Conservation (phyloP, 2,113 vertebrate species). For the Zosterops borbonicus region DNA sequence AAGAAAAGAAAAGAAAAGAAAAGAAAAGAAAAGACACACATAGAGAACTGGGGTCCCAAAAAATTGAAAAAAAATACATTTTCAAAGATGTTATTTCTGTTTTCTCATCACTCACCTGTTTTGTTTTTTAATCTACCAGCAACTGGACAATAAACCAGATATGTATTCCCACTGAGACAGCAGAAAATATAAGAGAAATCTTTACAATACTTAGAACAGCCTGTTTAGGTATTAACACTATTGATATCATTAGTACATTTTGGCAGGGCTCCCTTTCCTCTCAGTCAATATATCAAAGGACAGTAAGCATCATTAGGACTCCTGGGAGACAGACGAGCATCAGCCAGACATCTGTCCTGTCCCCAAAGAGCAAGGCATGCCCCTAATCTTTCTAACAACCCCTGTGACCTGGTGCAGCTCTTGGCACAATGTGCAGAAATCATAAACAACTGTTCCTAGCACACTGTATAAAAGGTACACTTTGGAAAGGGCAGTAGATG, state of each 20-base stretch:
- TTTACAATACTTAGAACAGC: neutral
- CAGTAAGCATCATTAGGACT: neutral
- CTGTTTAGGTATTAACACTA: neutral
- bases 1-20: too few species aligned
- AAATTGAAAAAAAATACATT: neutral
- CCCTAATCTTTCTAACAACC: neutral
- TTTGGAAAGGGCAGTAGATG: neutral
- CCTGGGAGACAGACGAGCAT: accelerated
- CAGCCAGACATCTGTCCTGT: neutral
- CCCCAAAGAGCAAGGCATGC: accelerated
- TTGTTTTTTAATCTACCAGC: neutral
- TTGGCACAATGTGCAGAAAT: neutral
- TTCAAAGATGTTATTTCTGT: neutral
- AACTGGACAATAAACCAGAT: neutral
- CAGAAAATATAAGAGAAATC: neutral
- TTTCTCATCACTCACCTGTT: neutral
- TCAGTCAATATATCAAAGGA: neutral
- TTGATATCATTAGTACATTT: neutral
- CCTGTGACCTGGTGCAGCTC: neutral
- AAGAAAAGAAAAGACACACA: neutral
- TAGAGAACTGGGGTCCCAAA: neutral
- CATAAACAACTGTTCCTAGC: neutral
- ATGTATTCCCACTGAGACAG: neutral
- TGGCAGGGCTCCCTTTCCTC: neutral
- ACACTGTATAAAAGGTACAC: neutral